phyloP scores from a whole-genome alignment of 2,888 invertebrate genomes.

The Cataglyphis cursor region DNA sequence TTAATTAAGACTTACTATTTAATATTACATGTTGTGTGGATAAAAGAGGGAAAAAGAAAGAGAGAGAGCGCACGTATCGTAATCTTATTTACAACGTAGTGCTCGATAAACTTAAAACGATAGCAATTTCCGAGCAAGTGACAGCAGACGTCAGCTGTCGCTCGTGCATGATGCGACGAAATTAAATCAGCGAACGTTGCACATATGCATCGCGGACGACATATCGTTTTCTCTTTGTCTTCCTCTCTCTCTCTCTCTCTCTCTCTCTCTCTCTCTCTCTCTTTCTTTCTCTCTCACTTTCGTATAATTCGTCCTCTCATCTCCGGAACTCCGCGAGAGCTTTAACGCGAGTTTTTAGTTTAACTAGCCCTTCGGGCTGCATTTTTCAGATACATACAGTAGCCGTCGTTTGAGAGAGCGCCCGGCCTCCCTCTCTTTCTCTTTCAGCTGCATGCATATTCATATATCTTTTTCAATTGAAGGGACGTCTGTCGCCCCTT shows the following conservation, averaged over 20 bases:
- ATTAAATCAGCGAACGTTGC: conserved; percentile 56
- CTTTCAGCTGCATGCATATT: conserved; percentile 45
- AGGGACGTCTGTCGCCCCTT: conserved; percentile 17
- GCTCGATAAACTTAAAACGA: conserved; percentile 61
- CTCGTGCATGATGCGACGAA: conserved; percentile 52
- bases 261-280: not conserved
- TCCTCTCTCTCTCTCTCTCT: not conserved
- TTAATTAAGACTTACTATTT: not conserved
- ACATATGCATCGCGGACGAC: conserved; percentile 38
- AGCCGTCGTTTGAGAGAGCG: conserved; percentile 17
- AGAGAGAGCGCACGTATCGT: not conserved
- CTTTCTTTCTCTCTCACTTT: no score
- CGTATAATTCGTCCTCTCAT: not conserved
- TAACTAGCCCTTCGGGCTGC: conserved; percentile 52
- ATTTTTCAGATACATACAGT: conserved; percentile 46
- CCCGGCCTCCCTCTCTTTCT: not conserved
- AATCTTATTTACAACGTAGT: conserved; percentile 34
- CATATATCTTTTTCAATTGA: conserved; percentile 51
- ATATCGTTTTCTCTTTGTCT: conserved; percentile 31
- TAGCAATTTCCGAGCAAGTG: conserved; percentile 57
- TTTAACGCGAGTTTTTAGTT: conserved; percentile 60
- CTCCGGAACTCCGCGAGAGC: conserved; percentile 13
- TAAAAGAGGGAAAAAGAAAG: not conserved
- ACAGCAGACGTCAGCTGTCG: conserved; percentile 59
- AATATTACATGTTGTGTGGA: not conserved